Percentiles rank a stretch among this genome's conserved stretches.
Evolutionary conservation across 2,888 invertebrate genomes (phyloP).

Genomic region (Erebia ligea): DNA sequence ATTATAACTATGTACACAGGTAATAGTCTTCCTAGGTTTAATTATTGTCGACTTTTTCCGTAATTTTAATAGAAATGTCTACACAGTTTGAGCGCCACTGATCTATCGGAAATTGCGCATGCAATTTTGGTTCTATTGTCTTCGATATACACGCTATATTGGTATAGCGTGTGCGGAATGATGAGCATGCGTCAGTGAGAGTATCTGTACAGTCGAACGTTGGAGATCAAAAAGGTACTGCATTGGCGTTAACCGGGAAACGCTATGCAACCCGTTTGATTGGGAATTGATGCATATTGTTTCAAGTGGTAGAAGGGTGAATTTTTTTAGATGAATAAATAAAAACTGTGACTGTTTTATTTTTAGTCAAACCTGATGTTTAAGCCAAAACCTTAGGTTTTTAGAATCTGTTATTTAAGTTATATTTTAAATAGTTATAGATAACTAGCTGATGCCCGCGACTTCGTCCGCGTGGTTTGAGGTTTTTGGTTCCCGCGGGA

Average conservation of each 20-base stretch:
- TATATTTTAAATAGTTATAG: too few species aligned
- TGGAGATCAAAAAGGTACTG: slow-evolving; percentile 32
- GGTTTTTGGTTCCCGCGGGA: too few species aligned
- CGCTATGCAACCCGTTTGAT: slow-evolving; percentile 25
- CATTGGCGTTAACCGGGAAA: slow-evolving; percentile 26
- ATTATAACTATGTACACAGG: too few species aligned
- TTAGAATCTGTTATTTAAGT: too few species aligned
- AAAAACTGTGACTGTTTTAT: slow-evolving; percentile 6
- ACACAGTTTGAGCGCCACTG: slow-evolving; percentile 14
- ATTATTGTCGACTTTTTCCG: background rate
- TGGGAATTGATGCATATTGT: slow-evolving; percentile 32
- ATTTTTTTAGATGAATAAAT: slow-evolving; percentile 1
- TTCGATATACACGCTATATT: slow-evolving; percentile 31
- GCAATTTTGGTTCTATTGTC: slow-evolving; percentile 37
- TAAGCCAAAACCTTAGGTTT: too few species aligned
- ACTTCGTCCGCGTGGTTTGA: too few species aligned
- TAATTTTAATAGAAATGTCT: background rate
- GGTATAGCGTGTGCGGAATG: slow-evolving; percentile 17
- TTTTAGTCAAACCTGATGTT: too few species aligned
- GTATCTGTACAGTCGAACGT: slow-evolving; percentile 25
- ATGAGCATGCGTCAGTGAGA: slow-evolving; percentile 17
- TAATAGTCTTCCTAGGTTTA: background rate
- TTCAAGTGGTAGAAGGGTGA: slow-evolving; percentile 15
- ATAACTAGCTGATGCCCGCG: too few species aligned
- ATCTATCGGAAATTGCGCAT: slow-evolving; percentile 30